Evolutionary conservation across 2,113 vertebrate species (phyloP).

Genomic region (Hippocampus guttulatus): DNA sequence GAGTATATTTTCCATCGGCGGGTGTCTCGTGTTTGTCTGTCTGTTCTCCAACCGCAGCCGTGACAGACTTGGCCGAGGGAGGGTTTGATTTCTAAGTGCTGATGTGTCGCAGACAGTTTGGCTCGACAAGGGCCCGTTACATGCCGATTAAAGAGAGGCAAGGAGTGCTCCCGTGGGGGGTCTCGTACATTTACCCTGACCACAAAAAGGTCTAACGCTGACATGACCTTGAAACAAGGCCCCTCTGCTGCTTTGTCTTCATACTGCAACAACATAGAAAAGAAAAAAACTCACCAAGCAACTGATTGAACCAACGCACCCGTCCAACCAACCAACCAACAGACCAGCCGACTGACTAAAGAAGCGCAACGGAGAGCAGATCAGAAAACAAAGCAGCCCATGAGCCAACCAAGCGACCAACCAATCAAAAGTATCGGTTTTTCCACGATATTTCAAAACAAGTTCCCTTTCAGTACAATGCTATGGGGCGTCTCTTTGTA

Average conservation of each 20-base stretch:
- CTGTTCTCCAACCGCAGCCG: slow-evolving; percentile 55
- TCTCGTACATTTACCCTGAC: slow-evolving; percentile 75
- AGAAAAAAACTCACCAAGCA: slow-evolving; percentile 21
- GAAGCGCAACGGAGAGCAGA: too few species aligned
- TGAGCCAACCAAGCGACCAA: background rate
- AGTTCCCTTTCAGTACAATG: slow-evolving; percentile 49
- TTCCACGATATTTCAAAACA: slow-evolving; percentile 62
- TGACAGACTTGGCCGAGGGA: slow-evolving; percentile 45
- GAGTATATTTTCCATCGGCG: background rate
- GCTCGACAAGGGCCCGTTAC: slow-evolving; percentile 72
- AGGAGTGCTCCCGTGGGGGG: slow-evolving; percentile 67
- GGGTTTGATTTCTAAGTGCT: slow-evolving; percentile 71
- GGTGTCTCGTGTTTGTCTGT: slow-evolving; percentile 1
- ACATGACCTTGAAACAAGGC: slow-evolving; percentile 75
- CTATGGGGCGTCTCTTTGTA: slow-evolving; percentile 63
- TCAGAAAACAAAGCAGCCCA: background rate
- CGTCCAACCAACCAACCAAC: background rate
- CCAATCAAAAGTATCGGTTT: slow-evolving; percentile 39
- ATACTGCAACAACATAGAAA: slow-evolving; percentile 65
- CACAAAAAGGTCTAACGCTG: slow-evolving; percentile 75
- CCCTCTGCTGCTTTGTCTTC: slow-evolving; percentile 51
- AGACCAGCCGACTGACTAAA: slow-evolving; percentile 33
- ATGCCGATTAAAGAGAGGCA: slow-evolving; percentile 73
- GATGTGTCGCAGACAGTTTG: slow-evolving; percentile 74
- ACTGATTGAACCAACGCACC: background rate